Conservation (phyloP, 1,140 invertebrate genomes). For the Phenacoccus solenopsis region DNA sequence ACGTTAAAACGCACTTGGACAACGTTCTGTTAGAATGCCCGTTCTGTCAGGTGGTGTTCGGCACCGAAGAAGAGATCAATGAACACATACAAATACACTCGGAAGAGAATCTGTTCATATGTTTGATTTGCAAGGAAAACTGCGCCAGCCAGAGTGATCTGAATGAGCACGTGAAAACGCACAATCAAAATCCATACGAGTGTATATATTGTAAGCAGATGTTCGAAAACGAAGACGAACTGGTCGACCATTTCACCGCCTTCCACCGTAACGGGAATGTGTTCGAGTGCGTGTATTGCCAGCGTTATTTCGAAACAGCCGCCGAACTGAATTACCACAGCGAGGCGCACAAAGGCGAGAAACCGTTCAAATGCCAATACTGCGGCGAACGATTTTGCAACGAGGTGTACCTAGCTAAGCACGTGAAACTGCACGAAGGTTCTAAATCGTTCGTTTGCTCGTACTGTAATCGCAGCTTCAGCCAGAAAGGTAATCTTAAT, state of each 20-base stretch:
- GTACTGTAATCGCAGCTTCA: slow-evolving; percentile 29
- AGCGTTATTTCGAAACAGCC: slow-evolving; percentile 19
- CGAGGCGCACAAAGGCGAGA: slow-evolving; percentile 89
- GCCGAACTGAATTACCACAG: slow-evolving; percentile 78
- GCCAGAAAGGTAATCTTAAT: slow-evolving; percentile 44
- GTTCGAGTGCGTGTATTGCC: not conserved
- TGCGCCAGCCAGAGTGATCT: slow-evolving; percentile 83
- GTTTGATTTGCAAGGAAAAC: slow-evolving; percentile 82
- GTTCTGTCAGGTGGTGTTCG: slow-evolving; percentile 80
- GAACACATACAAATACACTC: slow-evolving; percentile 86
- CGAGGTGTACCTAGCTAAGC: slow-evolving; percentile 8
- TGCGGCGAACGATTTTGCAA: slow-evolving; percentile 20
- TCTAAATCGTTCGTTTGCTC: not conserved
- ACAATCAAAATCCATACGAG: slow-evolving; percentile 41
- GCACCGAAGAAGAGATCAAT: slow-evolving; percentile 88
- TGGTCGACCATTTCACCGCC: not conserved
- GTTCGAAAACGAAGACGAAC: slow-evolving; percentile 4
- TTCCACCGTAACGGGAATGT: not conserved
- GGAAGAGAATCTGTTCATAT: slow-evolving; percentile 85
- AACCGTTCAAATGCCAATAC: slow-evolving; percentile 58
- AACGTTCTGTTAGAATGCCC: slow-evolving; percentile 62
- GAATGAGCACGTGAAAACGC: slow-evolving; percentile 84
- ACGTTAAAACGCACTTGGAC: not conserved
- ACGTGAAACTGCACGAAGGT: slow-evolving; percentile 9
- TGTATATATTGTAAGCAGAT: not conserved